phyloP scores from a whole-genome alignment of 2,888 invertebrate genomes.

The Acanthosepion pharaonis region DNA sequence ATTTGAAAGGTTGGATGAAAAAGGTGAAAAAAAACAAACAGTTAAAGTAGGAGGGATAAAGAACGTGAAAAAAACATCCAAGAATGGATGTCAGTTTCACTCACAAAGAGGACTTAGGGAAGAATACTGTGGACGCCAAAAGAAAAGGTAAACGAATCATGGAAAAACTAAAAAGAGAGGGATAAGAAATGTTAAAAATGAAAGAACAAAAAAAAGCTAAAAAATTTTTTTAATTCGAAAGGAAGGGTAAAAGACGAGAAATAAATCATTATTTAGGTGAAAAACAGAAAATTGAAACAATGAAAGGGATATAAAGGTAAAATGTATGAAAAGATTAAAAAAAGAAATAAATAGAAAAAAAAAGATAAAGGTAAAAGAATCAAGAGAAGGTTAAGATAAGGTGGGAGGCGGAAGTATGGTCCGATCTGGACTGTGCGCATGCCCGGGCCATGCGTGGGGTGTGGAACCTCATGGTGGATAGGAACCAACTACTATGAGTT shows the following conservation, averaged over 20 bases:
- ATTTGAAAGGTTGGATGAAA: too few relatives aligned
- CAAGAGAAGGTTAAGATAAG: background rate
- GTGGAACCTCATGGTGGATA: background rate
- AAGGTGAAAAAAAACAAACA: too few relatives aligned
- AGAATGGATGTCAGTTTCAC: too few relatives aligned
- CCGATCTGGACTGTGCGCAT: background rate
- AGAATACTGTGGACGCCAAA: background rate
- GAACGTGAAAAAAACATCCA: too few relatives aligned
- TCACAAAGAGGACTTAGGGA: background rate
- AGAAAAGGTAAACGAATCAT: background rate
- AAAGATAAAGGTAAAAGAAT: background rate
- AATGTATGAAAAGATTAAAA: background rate
- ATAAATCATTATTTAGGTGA: background rate
- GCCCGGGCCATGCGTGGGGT: conserved; percentile 7
- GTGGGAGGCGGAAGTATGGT: conserved; percentile 21
- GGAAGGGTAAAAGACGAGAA: background rate
- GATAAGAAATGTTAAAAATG: background rate
- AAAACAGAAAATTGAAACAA: background rate
- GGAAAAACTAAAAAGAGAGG: background rate
- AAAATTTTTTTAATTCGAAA: background rate
- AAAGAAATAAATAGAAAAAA: background rate
- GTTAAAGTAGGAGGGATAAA: too few relatives aligned
- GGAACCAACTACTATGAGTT: background rate
- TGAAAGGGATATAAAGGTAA: background rate
- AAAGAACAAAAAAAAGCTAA: background rate